These are phyloP conservation scores for Charina bottae DNA, from an alignment of 2,113 vertebrate species.

Conservation along the genomic window DNA sequence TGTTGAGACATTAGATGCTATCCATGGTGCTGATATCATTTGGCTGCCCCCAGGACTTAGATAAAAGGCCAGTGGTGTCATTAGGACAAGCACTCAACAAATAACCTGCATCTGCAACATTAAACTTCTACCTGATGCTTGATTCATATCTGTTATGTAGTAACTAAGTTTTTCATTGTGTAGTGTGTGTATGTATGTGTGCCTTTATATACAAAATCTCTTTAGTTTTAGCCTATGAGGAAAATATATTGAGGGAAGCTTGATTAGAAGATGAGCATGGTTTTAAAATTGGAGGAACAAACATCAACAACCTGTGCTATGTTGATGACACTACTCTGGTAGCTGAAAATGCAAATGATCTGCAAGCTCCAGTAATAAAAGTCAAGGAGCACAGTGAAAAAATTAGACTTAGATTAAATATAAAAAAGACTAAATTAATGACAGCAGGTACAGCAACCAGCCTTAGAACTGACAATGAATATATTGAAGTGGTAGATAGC, in stretches of 20 bases:
- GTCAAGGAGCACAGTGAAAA: background rate
- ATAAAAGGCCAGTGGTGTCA: conserved; percentile 70
- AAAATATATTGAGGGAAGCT: background rate
- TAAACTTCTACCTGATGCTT: conserved; percentile 37
- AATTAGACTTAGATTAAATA: background rate
- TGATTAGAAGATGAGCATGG: background rate
- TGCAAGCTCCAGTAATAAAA: background rate
- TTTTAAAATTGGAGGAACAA: background rate
- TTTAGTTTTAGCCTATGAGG: background rate
- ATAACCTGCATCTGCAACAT: conserved; percentile 43
- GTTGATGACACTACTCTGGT: no score
- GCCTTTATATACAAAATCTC: background rate
- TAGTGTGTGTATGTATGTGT: background rate
- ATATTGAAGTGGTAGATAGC: background rate
- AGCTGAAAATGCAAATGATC: background rate
- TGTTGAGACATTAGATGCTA: conserved; percentile 61
- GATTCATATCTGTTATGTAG: conserved; percentile 1
- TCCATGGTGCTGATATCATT: conserved; percentile 54
- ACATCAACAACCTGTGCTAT: background rate
- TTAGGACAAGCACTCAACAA: conserved; percentile 60
- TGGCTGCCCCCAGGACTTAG: conserved; percentile 66
- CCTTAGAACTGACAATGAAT: background rate
- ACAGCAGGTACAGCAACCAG: background rate
- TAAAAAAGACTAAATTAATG: background rate
- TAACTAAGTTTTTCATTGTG: background rate